Base-by-base conservation (phyloP, 2,797 vertebrate genomes). In the Melanotaenia maccullochi region DNA sequence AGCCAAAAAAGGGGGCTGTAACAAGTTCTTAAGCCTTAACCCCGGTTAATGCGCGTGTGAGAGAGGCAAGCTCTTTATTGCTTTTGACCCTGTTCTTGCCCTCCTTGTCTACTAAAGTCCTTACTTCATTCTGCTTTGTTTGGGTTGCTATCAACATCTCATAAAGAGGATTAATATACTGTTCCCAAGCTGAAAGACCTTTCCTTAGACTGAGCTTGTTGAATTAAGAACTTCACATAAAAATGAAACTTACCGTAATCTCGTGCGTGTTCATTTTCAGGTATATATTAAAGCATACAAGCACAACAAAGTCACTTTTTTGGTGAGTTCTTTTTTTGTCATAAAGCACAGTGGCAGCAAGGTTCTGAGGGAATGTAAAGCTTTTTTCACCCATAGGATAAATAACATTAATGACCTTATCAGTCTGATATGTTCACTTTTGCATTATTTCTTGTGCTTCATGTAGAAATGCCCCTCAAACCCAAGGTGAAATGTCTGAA, bases 51-150 rank as follows among this genome's bases (percentile, higher is more conserved):
- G 76, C 78, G 30, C 69, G 33, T 22, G 12, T 30, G 64, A 79
- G 59, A 79, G 61, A 71, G 49, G 33, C 47, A 16, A 22, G 11
- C 47, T 76, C 38, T 71, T 75, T 82, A 84, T 82, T 86, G 66
- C 81, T 73, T 81, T 70, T 86, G 81, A 84, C 81, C 76, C 58
- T 22, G 24, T 65, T 73, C 44, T 51, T 69, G 68, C 61, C 71
- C 79, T 69, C 49, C 59, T 30, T 1, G 32, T 80, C 51, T 84
- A 11, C 66, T 67, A 35, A 55, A 73, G 68, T 59, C 49, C 18
- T 25, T 1, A 47, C 30, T 65, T 80, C 33, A 68, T 58, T 52
- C 40, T 12, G 12, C 63, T 79, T 42, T 54, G 36, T 82, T 74
- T 82, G 36, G 55, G 35, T 67, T 78, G 44, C 62, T 67, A 0